Evolutionary conservation across 2,113 vertebrate species (phyloP).

Genomic region (Chamaetylas fuelleborni): DNA sequence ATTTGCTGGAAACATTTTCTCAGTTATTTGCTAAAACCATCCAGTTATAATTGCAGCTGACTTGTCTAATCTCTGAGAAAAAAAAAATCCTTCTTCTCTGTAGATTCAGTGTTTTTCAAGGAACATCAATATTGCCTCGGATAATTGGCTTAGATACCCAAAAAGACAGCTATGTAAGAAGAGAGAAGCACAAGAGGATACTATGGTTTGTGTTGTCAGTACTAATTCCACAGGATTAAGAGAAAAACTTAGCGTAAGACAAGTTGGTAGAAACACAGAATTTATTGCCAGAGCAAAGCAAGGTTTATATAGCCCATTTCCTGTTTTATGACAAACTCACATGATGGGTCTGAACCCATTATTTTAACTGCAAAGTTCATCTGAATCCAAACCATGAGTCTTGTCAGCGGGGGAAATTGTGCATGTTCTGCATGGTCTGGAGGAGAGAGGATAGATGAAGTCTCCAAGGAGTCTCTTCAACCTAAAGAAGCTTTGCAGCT

Average conservation of each 20-base stretch:
- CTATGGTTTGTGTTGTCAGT: neutral
- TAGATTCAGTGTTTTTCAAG: neutral
- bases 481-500: neutral
- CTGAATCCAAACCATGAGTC: neutral
- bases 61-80: neutral
- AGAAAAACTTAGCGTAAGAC: neutral
- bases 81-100: neutral
- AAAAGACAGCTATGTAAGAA: neutral
- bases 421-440: neutral
- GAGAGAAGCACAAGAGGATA: neutral
- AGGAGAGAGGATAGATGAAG: neutral
- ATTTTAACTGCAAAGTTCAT: neutral
- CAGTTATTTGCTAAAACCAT: neutral
- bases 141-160: neutral
- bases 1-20: neutral
- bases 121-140: neutral
- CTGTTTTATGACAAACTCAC: neutral
- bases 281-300: neutral
- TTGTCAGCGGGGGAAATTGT: rapidly evolving
- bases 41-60: neutral
- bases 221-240: neutral
- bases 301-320: neutral
- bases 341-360: neutral
- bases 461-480: neutral
- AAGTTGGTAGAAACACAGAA: neutral